A percentile compares a stretch with the other conserved stretches of the same genome.
Conservation (phyloP, 2,888 invertebrate species). For the Dioctria linearis region DNA sequence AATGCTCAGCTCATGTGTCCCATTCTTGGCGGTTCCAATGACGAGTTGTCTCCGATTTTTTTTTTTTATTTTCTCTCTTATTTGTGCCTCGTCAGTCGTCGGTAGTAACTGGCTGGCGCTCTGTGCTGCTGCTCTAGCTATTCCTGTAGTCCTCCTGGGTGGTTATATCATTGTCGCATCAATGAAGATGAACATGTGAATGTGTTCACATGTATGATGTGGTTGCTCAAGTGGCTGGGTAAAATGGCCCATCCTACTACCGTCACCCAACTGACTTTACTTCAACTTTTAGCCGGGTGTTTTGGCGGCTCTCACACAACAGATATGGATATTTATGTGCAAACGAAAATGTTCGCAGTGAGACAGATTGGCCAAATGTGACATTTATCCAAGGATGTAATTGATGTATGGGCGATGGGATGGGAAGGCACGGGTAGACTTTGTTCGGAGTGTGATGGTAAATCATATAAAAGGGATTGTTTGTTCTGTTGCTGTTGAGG, state of each 20-base stretch:
- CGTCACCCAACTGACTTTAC: constrained; percentile 15
- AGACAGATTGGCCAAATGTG: constrained; percentile 40
- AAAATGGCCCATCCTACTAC: neutral
- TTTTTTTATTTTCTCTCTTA: constrained; percentile 20
- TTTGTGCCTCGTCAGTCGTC: too few species aligned
- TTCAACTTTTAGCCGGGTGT: constrained; percentile 6
- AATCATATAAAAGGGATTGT: neutral
- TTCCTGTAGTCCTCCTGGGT: too few species aligned
- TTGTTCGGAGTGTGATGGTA: too few species aligned
- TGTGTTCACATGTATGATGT: constrained; percentile 21
- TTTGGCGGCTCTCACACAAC: constrained; percentile 4
- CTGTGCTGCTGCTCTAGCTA: too few species aligned
- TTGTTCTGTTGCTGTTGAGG: constrained; percentile 3
- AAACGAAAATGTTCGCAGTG: neutral
- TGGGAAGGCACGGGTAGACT: neutral
- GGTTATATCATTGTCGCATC: neutral
- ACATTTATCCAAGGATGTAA: constrained; percentile 38
- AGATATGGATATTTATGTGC: neutral
- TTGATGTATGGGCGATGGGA: constrained; percentile 34
- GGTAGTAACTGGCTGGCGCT: too few species aligned
- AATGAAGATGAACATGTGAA: neutral
- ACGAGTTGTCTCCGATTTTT: constrained; percentile 36
- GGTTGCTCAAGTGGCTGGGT: neutral
- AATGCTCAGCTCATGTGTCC: neutral
- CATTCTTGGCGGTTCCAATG: neutral